Base-by-base conservation (phyloP, 1,140 invertebrate genomes). In the Battus philenor region DNA sequence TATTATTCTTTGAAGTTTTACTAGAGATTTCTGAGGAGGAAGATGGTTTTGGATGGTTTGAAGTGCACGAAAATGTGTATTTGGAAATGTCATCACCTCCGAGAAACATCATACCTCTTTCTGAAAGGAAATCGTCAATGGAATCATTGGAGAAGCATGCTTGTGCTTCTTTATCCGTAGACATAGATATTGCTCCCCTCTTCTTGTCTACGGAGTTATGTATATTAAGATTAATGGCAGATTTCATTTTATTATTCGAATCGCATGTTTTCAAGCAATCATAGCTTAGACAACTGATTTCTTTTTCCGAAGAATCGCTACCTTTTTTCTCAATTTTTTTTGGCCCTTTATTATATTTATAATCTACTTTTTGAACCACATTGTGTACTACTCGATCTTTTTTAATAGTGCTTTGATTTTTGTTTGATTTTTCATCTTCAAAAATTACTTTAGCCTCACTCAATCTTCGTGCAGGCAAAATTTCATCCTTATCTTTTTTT, bases 91-190 rank as follows among this genome's bases (percentile, higher is more conserved):
- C 65, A 13, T 73, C 76, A n/a, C 63, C 60, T 9, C 56, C 63
- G 7, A 70, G 43, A 18, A 63, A 71, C 5, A 70, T 55, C 10
- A 70, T 50, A 0, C 74, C 68, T 34, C 65, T 32, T 57, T 79
- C 73, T 3, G 71, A 76, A 15, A 83, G 11, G 12, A 72, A 70
- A 26, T 81, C 77, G 8, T 83, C 79, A 2, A 80, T 67, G 1
- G 77, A 81, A 43, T 84, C 80, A 20, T 81, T 83, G 0, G 75
- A 68, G 22, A 84, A 78, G 11, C 45, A 58, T 0, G 64, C 72
- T 44, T 84, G 75, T 8, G 70, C 76, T 0, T 53, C 63, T 39
- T 75, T 80, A 22, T 70, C 64, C 2, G 62, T 63, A 2, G 66
- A 67, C n/a, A 51, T 9, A 1, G 57, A 54, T 34, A 47, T 32